phyloP scores from a whole-genome alignment of 1,140 invertebrate genomes.

The Trachymyrmex septentrionalis region DNA sequence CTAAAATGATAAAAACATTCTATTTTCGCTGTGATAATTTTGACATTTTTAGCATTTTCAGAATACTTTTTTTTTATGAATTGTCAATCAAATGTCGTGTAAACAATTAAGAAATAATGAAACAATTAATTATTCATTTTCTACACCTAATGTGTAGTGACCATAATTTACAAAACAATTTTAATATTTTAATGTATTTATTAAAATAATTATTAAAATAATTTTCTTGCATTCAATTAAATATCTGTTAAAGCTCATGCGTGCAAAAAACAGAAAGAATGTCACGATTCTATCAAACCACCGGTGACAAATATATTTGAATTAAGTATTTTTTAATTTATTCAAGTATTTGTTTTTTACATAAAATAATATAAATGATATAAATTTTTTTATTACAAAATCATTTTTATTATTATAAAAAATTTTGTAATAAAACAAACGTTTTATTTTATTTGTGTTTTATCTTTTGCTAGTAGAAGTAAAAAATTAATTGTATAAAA shows the following conservation, averaged over 20 bases:
- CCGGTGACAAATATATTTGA: background rate
- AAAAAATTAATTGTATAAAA: background rate
- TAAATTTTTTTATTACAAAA: no score
- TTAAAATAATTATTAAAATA: slow-evolving; percentile 13
- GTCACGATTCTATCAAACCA: background rate
- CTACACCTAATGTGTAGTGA: background rate
- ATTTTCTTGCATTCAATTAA: background rate
- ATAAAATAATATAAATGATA: no score
- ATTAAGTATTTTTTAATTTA: background rate
- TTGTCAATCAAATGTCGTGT: background rate
- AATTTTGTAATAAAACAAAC: background rate
- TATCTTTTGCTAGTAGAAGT: background rate
- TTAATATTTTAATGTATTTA: background rate
- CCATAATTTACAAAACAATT: background rate
- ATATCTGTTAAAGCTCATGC: background rate
- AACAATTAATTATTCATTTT: slow-evolving; percentile 19
- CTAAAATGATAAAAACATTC: background rate
- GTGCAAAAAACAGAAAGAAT: background rate
- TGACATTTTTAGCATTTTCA: background rate
- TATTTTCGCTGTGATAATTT: background rate
- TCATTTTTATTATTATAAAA: background rate
- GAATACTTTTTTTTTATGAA: background rate
- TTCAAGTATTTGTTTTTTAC: background rate
- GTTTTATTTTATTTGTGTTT: slow-evolving; percentile 1
- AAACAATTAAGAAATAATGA: background rate